phyloP scores from a whole-genome alignment of 2,797 vertebrate genomes.

The Chiloscyllium punctatum region DNA sequence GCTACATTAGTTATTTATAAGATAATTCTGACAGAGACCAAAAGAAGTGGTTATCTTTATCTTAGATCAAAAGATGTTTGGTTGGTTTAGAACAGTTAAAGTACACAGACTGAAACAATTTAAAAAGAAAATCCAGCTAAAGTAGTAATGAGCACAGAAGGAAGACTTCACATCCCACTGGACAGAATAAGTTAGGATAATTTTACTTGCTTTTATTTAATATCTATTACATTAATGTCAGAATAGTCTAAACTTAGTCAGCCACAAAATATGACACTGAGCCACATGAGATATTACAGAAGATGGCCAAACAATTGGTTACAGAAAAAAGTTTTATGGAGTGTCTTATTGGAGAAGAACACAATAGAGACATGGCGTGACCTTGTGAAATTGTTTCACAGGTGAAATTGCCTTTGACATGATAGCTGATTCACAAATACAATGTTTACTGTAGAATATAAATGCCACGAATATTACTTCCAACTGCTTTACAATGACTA shows the following conservation, averaged over 20 bases:
- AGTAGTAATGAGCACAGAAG: neutral
- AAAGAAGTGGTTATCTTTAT: neutral
- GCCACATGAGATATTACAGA: too few species aligned
- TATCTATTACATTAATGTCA: neutral
- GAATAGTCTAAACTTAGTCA: neutral
- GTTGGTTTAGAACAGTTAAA: neutral
- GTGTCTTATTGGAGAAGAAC: too few species aligned
- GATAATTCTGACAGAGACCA: neutral
- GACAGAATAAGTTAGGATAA: neutral
- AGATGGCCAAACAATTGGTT: too few species aligned
- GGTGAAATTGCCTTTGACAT: neutral
- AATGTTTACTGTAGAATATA: neutral
- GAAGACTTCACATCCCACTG: neutral
- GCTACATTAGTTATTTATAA: neutral
- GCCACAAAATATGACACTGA: too few species aligned
- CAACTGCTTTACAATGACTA: neutral
- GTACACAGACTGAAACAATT: neutral
- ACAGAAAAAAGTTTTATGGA: too few species aligned
- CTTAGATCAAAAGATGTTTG: neutral
- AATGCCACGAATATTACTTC: neutral
- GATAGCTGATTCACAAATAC: neutral
- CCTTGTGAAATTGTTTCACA: too few species aligned
- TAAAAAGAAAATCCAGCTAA: neutral
- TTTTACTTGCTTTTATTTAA: neutral
- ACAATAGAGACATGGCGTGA: too few species aligned